These are phyloP conservation scores for Venustoraphidia nigricollis DNA, from an alignment of 2,888 invertebrate species.

Conservation along the genomic window DNA sequence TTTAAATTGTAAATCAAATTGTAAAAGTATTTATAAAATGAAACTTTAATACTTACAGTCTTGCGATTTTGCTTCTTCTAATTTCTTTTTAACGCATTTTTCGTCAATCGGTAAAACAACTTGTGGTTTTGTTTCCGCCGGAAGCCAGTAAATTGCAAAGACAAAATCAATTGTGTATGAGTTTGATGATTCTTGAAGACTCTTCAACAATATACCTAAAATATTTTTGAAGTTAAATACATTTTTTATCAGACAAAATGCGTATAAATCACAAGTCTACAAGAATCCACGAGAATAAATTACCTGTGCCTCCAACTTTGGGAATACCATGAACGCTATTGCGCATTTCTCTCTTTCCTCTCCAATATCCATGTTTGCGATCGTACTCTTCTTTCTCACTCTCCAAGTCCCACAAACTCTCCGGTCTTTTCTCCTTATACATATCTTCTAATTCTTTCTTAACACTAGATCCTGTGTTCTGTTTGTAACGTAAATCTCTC, in stretches of 20 bases:
- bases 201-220: constrained; percentile 20
- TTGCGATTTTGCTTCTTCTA: constrained; percentile 18
- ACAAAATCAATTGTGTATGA: constrained; percentile 42
- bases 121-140: constrained; percentile 39
- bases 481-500: constrained; percentile 22
- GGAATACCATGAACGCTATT: constrained; percentile 14
- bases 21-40: background rate
- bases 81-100: constrained; percentile 4
- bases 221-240: background rate
- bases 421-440: constrained; percentile 15
- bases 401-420: constrained; percentile 36
- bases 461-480: constrained; percentile 22
- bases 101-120: constrained; percentile 32
- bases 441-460: constrained; percentile 21
- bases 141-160: constrained; percentile 62
- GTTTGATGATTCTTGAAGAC: constrained; percentile 15
- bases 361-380: constrained; percentile 23
- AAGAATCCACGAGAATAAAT: constrained; percentile 4
- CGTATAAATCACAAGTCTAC: background rate
- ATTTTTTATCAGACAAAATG: background rate
- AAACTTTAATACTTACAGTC: constrained; percentile 13
- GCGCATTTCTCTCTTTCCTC: constrained; percentile 19
- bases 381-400: constrained; percentile 36
- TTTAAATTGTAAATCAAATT: no score
- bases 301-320: constrained; percentile 26